These are phyloP conservation scores for Steatocranus sp. DNA, from an alignment of 2,797 vertebrate species.

Conservation along the genomic window DNA sequence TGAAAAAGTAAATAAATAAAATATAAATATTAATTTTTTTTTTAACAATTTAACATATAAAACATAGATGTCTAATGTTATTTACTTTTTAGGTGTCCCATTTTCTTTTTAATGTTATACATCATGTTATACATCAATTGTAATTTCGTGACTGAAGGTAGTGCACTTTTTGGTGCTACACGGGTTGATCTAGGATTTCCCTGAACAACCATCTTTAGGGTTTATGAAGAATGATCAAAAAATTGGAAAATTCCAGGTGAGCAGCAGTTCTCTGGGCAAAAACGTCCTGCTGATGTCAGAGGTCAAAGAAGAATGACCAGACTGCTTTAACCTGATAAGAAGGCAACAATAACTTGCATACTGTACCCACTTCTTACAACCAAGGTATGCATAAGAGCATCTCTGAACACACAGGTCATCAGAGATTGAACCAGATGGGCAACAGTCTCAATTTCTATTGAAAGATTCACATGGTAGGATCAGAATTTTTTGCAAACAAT, in stretches of 20 bases:
- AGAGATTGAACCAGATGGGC: neutral
- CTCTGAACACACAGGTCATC: neutral
- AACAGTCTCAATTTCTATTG: neutral
- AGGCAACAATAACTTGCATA: neutral
- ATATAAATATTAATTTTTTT: neutral
- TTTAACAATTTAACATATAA: neutral
- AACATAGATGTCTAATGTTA: neutral
- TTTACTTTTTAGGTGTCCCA: neutral
- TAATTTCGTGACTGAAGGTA: neutral
- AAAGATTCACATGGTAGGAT: neutral
- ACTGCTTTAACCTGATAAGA: neutral
- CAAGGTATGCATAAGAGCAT: rapidly evolving
- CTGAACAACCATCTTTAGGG: neutral
- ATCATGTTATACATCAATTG: neutral
- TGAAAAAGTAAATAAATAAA: neutral
- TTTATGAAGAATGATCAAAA: rapidly evolving
- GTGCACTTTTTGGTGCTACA: neutral
- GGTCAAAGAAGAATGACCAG: neutral
- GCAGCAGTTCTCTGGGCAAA: neutral
- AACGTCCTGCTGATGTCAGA: neutral
- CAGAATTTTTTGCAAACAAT: neutral
- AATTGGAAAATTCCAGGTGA: rapidly evolving
- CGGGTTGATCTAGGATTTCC: rapidly evolving
- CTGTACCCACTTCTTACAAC: neutral
- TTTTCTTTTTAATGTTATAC: neutral